Conservation (phyloP, 2,888 invertebrate species). For the Cosmopolites sordidus region DNA sequence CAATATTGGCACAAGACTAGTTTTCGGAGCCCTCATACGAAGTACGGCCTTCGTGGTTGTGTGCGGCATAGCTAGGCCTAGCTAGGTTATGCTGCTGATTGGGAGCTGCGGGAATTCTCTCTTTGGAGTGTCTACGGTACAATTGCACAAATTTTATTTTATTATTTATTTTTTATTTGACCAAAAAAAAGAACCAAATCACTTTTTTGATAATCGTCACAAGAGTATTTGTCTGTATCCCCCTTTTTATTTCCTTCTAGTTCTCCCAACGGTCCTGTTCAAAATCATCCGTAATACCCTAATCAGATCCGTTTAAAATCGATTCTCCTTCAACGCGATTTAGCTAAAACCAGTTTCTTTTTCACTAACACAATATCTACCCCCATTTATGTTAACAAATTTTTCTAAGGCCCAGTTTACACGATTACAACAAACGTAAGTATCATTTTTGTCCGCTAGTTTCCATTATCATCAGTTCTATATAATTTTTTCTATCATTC, state of each 20-base stretch:
- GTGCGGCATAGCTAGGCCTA: constrained; percentile 32
- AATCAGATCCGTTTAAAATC: too few relatives aligned
- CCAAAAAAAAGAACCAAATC: background rate
- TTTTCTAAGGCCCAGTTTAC: constrained; percentile 14
- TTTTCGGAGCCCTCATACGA: constrained; percentile 47
- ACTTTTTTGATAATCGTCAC: background rate
- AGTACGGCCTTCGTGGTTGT: constrained; percentile 39
- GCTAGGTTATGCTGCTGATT: constrained; percentile 28
- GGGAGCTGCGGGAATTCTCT: constrained; percentile 44
- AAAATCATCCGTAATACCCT: background rate
- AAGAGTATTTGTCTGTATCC: background rate
- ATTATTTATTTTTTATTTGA: constrained; percentile 13
- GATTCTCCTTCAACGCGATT: too few relatives aligned
- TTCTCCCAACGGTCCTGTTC: constrained; percentile 3
- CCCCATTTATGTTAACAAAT: constrained; percentile 3
- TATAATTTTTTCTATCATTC: too few relatives aligned
- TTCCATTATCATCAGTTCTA: too few relatives aligned
- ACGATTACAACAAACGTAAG: constrained; percentile 2
- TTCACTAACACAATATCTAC: constrained; percentile 1
- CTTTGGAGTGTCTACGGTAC: constrained; percentile 48
- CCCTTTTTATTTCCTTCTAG: background rate
- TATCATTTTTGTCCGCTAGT: too few relatives aligned
- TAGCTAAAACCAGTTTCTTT: background rate
- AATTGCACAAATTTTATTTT: constrained; percentile 34
- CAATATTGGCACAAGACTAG: constrained; percentile 44